Evolutionary conservation across 2,797 vertebrate species (phyloP).

Genomic region (Tragelaphus eurycerus): DNA sequence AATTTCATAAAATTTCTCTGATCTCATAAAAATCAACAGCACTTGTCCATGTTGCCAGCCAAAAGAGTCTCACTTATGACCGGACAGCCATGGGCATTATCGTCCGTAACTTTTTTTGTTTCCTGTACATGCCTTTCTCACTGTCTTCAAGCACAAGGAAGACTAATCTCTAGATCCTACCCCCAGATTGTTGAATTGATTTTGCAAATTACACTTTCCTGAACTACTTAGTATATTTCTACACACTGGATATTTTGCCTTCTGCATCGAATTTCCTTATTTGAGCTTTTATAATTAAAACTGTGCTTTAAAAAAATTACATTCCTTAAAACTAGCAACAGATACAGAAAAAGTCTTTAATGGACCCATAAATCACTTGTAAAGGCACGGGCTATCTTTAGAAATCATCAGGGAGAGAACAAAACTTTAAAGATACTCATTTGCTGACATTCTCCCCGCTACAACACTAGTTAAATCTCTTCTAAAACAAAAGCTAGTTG

Average conservation of each 20-base stretch:
- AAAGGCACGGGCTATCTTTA: background rate
- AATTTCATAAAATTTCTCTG: constrained; percentile 17
- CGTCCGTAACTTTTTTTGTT: background rate
- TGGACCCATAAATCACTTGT: background rate
- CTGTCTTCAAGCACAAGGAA: background rate
- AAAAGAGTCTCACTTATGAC: background rate
- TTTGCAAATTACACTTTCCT: background rate
- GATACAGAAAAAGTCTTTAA: background rate
- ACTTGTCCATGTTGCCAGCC: background rate
- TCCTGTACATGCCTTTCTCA: background rate
- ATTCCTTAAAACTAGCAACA: background rate
- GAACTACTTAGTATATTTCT: background rate
- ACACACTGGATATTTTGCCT: background rate
- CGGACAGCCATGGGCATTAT: background rate
- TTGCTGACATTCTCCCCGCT: background rate
- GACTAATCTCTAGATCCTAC: background rate
- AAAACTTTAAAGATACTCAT: background rate
- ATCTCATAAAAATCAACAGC: background rate
- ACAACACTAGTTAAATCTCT: background rate
- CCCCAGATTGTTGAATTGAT: background rate
- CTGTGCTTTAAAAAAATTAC: background rate
- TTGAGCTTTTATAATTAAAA: background rate
- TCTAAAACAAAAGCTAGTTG: background rate
- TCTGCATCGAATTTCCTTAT: background rate
- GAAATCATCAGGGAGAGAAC: background rate